Evolutionary conservation across 2,113 vertebrate genomes (phyloP).

Genomic region (Callipepla squamata): DNA sequence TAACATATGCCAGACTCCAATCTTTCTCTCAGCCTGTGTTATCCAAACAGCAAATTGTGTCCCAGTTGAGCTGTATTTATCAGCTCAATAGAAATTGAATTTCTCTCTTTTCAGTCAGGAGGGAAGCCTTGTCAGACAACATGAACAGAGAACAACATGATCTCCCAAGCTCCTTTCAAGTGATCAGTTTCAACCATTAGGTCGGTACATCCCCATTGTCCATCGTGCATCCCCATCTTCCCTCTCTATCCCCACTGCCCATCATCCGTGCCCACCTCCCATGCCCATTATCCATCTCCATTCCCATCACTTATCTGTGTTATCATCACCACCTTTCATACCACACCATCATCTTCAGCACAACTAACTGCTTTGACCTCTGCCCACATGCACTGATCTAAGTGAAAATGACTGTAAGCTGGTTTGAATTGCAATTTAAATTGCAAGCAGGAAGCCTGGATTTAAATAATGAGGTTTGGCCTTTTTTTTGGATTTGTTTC

Average conservation of each 20-base stretch:
- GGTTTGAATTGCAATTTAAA: neutral
- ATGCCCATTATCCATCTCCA: neutral
- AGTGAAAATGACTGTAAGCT: slow-evolving; percentile 26
- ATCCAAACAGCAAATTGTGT: slow-evolving; percentile 62
- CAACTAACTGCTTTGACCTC: neutral
- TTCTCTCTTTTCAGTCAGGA: slow-evolving; percentile 18
- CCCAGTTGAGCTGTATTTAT: slow-evolving; percentile 61
- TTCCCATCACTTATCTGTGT: neutral
- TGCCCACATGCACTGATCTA: slow-evolving; percentile 1
- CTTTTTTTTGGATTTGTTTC: neutral
- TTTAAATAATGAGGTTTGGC: neutral
- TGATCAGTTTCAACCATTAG: neutral
- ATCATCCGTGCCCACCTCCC: neutral
- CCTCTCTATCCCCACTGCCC: neutral
- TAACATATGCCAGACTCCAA: slow-evolving; percentile 48
- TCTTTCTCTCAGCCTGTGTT: slow-evolving; percentile 56
- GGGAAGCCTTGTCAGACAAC: neutral
- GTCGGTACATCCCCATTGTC: no score
- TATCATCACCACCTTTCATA: neutral
- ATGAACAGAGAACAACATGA: neutral
- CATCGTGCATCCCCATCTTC: neutral
- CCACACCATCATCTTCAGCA: neutral
- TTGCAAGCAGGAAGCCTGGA: neutral
- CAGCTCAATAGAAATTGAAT: slow-evolving; percentile 31
- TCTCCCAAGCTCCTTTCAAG: neutral